Conservation (phyloP, 2,888 invertebrate genomes). For the Embidobia sp. region DNA sequence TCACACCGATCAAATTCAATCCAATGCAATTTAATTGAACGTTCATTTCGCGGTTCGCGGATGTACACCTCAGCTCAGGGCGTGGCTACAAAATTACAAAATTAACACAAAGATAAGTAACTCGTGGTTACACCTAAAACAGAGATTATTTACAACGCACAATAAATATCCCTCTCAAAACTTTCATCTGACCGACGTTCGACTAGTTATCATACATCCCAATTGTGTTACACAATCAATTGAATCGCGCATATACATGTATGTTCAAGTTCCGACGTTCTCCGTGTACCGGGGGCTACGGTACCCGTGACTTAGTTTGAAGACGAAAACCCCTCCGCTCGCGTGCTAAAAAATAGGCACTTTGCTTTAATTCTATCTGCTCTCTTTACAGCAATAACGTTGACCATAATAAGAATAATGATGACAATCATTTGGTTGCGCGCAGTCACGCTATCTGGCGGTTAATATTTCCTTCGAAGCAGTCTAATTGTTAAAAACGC, state of each 20-base stretch:
- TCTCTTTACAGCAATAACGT: conserved; percentile 3
- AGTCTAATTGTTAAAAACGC: conserved; percentile 22
- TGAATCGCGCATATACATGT: conserved; percentile 27
- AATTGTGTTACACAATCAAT: conserved; percentile 46
- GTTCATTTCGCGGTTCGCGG: neutral
- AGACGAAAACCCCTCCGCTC: conserved; percentile 68
- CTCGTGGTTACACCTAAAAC: conserved; percentile 26
- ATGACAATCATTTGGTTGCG: conserved; percentile 11
- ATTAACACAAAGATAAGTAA: conserved; percentile 46
- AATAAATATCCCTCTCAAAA: conserved; percentile 58
- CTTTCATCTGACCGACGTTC: conserved; percentile 36
- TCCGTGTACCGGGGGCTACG: conserved; percentile 59
- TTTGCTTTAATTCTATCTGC: neutral
- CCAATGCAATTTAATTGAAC: conserved; percentile 8
- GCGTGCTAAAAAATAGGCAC: conserved; percentile 44
- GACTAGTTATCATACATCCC: conserved; percentile 59
- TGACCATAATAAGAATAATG: conserved; percentile 20
- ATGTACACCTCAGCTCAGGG: conserved; percentile 6
- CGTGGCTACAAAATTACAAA: conserved; percentile 40
- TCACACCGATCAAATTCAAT: neutral
- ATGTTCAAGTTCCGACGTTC: conserved; percentile 26
- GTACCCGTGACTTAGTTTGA: conserved; percentile 75
- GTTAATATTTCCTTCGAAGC: conserved; percentile 36
- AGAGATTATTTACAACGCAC: conserved; percentile 39
- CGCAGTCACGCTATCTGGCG: conserved; percentile 17